These are phyloP conservation scores for Pseudomyrmex sp. DNA, from an alignment of 1,140 invertebrate genomes.

Conservation along the genomic window DNA sequence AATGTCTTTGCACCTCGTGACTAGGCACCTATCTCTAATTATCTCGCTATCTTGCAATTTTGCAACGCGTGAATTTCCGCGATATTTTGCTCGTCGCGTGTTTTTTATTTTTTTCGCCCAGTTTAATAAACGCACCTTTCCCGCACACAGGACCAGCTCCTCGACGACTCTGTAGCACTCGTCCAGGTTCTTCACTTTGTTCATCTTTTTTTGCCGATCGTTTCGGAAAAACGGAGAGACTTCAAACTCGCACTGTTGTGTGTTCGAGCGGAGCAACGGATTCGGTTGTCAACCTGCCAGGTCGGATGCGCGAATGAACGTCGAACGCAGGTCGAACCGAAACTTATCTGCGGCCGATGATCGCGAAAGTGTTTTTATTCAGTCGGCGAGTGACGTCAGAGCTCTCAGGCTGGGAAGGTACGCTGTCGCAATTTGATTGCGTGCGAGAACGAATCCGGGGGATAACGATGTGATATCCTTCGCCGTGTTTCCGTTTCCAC, in stretches of 20 bases:
- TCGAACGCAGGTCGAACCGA: background rate
- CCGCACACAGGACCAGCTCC: constrained; percentile 83
- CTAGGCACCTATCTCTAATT: constrained; percentile 12
- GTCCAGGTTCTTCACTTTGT: constrained; percentile 76
- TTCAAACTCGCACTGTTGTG: background rate
- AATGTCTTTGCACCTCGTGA: constrained; percentile 28
- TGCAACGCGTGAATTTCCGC: background rate
- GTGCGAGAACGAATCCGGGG: constrained; percentile 9
- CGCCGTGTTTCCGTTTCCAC: background rate
- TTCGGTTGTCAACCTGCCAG: constrained; percentile 7
- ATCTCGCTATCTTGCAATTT: constrained; percentile 8
- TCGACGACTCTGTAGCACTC: constrained; percentile 82
- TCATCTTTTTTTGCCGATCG: constrained; percentile 58
- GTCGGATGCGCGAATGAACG: constrained; percentile 9
- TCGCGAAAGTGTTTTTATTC: constrained; percentile 30
- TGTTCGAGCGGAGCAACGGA: background rate
- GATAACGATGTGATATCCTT: background rate
- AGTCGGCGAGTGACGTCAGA: constrained; percentile 35
- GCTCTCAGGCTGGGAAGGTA: constrained; percentile 15
- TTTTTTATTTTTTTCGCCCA: background rate
- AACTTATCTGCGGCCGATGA: constrained; percentile 42
- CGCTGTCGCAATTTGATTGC: constrained; percentile 30
- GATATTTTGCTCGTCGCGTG: background rate
- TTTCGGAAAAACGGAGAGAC: background rate
- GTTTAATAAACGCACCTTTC: constrained; percentile 80